These are phyloP conservation scores for Melanotus villosus DNA, from an alignment of 2,888 invertebrate species.

Conservation along the genomic window DNA sequence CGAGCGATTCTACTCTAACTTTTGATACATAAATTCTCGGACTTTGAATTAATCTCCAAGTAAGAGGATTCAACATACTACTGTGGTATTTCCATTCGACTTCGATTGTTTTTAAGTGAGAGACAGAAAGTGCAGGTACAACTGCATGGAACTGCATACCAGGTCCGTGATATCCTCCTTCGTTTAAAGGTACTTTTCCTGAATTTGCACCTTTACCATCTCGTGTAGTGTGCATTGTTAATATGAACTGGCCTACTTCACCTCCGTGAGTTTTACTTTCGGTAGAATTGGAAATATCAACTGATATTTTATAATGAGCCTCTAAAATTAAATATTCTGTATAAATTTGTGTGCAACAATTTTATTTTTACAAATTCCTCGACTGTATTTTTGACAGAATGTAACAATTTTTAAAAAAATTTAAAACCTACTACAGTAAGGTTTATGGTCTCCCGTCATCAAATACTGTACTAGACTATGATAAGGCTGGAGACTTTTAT, in stretches of 20 bases:
- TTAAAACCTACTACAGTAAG: constrained; percentile 82
- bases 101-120: constrained; percentile 77
- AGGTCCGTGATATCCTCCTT: constrained; percentile 76
- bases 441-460: constrained; percentile 78
- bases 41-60: constrained; percentile 83
- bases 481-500: constrained; percentile 68
- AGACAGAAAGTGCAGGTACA: constrained; percentile 78
- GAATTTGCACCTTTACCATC: constrained; percentile 64
- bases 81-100: constrained; percentile 86
- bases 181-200: constrained; percentile 59
- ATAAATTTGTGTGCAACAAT: too few relatives aligned
- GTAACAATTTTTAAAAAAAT: not conserved
- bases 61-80: constrained; percentile 85
- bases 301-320: constrained; percentile 82
- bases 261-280: constrained; percentile 83
- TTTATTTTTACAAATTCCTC: too few relatives aligned
- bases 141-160: constrained; percentile 79
- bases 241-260: constrained; percentile 81
- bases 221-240: constrained; percentile 77
- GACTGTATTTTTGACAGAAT: too few relatives aligned
- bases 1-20: constrained; percentile 80
- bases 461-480: constrained; percentile 77
- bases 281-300: constrained; percentile 81
- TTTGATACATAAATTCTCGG: constrained; percentile 83
- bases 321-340: constrained; percentile 70